A percentile compares a stretch with the other conserved stretches of the same genome.
These are phyloP conservation scores for Beroe forskalii DNA, from an alignment of 37 sponge, comb jelly and placozoan species.

Conservation along the genomic window DNA sequence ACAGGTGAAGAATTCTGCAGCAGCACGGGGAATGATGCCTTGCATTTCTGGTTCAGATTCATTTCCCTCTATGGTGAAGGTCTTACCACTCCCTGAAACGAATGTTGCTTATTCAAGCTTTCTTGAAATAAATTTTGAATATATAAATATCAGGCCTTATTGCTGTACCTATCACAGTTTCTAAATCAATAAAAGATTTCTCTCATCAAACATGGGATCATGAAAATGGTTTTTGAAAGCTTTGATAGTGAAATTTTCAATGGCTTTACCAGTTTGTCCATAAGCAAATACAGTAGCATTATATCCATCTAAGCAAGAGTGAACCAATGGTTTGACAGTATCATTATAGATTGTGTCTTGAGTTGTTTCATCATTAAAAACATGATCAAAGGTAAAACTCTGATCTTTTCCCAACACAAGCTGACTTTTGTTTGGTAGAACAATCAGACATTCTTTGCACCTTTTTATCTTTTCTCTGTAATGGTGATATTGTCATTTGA, in stretches of 20 bases:
- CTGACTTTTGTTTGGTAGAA: constrained; percentile 70
- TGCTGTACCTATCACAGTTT: too few relatives aligned
- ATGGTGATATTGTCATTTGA: too few relatives aligned
- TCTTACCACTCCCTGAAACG: constrained; percentile 73
- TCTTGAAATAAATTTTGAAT: too few relatives aligned
- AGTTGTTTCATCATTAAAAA: constrained; percentile 68
- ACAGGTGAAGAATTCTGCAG: constrained; percentile 67
- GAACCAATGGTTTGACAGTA: constrained; percentile 68
- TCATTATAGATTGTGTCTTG: constrained; percentile 69
- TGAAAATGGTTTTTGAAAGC: too few relatives aligned
- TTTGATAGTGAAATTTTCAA: too few relatives aligned
- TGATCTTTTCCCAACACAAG: constrained; percentile 72
- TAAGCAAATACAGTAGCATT: constrained; percentile 76
- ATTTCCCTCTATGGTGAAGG: constrained; percentile 72
- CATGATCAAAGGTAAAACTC: constrained; percentile 78
- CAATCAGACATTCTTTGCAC: constrained; percentile 67
- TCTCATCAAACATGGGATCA: too few relatives aligned
- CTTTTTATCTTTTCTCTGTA: constrained; percentile 67
- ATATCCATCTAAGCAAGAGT: constrained; percentile 68
- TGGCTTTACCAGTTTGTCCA: constrained; percentile 75
- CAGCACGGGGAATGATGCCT: constrained; percentile 76
- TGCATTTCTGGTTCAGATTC: constrained; percentile 16
- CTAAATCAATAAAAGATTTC: too few relatives aligned
- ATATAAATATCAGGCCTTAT: too few relatives aligned
- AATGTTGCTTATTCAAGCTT: too few relatives aligned